Base-by-base conservation (phyloP, 1,140 invertebrate genomes). In the Gryon sp. region DNA sequence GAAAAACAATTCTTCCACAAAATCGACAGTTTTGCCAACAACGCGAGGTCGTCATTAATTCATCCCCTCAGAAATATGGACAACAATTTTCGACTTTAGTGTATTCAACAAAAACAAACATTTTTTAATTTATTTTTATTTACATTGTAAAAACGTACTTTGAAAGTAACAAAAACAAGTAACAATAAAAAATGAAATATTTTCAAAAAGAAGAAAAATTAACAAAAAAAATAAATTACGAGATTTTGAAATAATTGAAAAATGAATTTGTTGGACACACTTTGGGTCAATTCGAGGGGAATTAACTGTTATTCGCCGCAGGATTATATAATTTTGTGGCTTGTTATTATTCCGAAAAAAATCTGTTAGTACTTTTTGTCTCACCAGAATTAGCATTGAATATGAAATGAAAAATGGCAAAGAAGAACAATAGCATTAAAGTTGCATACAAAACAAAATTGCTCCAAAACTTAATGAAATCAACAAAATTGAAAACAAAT, bases 361-460 rank as follows among this genome's bases (percentile, higher is more conserved):
- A 86, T 85, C 83, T 88, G 85, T 88, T 87, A 86, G 75, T 76
- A 72, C 82, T 87, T 83, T 87, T 87, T 87, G 80, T 84, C 80
- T 76, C 66, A 80, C 79, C 79, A 82, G 83, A 53, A 81, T 84
- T 86, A 86, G 75, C 76, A 84, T 85, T 84, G 72, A 83, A 84
- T 79, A 83, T 78, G 78, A 59, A 75, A 60, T 5, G 22, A 24
- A 24, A 24, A 4, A 3, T 7, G 22, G 3, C 7, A 40, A 68
- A 75, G 50, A 50, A 53, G 26, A 63, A 57, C 32, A 19, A 59
- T n/a, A n/a, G n/a, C n/a, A n/a, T n/a, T n/a, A n/a, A n/a, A n/a
- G n/a, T n/a, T n/a, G n/a, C n/a, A n/a, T n/a, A n/a, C n/a, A 43
- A 22, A 43, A 40, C 28, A 41, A 77, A 53, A 79, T 78, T 66